Evolutionary conservation across 2,797 vertebrate species (phyloP).

Genomic region (Silurus lanzhouensis): DNA sequence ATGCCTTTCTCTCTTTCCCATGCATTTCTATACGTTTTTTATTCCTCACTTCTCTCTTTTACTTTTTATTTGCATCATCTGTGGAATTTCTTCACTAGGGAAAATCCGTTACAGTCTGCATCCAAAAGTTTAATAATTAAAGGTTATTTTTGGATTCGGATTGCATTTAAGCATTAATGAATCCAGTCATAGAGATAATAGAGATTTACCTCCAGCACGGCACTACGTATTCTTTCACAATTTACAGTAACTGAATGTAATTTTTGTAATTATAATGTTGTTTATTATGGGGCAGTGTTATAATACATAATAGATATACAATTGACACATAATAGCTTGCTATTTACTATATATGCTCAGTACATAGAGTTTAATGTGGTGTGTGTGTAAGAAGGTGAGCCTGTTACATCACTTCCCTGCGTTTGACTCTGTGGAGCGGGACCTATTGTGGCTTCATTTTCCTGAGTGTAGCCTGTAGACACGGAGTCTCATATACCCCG

Average conservation of each 20-base stretch:
- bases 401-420: conserved; percentile 31
- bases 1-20: not conserved
- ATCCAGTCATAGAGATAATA: not conserved
- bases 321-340: not conserved
- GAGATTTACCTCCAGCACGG: not conserved
- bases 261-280: too few relatives aligned
- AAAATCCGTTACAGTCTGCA: not conserved
- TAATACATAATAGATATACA: too few relatives aligned
- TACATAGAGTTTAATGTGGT: too few relatives aligned
- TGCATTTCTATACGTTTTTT: not conserved
- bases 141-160: not conserved
- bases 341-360: not conserved
- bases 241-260: not conserved
- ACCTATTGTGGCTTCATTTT: conserved; percentile 39
- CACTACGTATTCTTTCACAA: not conserved
- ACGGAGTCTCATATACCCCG: conserved; percentile 44
- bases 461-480: conserved; percentile 45
- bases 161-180: not conserved
- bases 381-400: not conserved
- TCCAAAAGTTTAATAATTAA: not conserved
- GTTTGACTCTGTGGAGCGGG: conserved; percentile 30
- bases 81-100: not conserved
- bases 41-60: not conserved
- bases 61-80: not conserved
- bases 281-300: not conserved